These are phyloP conservation scores for Adelges cooleyi DNA, from an alignment of 1,140 invertebrate genomes.

Conservation along the genomic window DNA sequence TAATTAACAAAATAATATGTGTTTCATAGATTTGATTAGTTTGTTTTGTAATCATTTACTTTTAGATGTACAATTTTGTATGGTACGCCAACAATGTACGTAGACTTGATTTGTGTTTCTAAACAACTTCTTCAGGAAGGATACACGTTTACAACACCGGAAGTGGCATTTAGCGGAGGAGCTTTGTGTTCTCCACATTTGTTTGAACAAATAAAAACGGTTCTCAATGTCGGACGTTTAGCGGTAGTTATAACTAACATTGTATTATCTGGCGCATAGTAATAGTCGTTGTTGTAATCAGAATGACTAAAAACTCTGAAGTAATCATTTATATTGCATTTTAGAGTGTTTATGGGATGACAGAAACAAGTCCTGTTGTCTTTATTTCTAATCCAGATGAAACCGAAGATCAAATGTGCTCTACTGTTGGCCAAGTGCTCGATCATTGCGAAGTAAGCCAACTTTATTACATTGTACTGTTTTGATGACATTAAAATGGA, in stretches of 20 bases:
- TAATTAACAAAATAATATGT: too few relatives aligned
- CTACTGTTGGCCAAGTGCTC: slow-evolving; percentile 63
- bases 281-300: neutral
- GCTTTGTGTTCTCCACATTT: slow-evolving; percentile 62
- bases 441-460: slow-evolving; percentile 64
- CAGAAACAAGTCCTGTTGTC: slow-evolving; percentile 67
- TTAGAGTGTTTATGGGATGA: slow-evolving; percentile 75
- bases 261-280: neutral
- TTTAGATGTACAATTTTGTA: slow-evolving; percentile 62
- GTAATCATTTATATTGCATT: slow-evolving; percentile 36
- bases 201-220: slow-evolving; percentile 48
- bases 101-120: slow-evolving; percentile 50
- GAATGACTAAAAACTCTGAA: neutral
- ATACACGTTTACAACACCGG: slow-evolving; percentile 20
- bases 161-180: slow-evolving; percentile 59
- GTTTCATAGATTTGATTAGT: too few relatives aligned
- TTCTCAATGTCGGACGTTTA: slow-evolving; percentile 33
- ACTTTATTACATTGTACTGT: too few relatives aligned
- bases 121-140: slow-evolving; percentile 18
- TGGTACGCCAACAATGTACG: slow-evolving; percentile 95
- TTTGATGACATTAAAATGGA: too few relatives aligned
- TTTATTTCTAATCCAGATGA: slow-evolving; percentile 55
- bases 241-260: too few relatives aligned
- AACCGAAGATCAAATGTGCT: slow-evolving; percentile 48
- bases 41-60: too few relatives aligned